Evolutionary conservation across 2,888 invertebrate genomes (phyloP).

Genomic region (Scaptomyza tumidula): DNA sequence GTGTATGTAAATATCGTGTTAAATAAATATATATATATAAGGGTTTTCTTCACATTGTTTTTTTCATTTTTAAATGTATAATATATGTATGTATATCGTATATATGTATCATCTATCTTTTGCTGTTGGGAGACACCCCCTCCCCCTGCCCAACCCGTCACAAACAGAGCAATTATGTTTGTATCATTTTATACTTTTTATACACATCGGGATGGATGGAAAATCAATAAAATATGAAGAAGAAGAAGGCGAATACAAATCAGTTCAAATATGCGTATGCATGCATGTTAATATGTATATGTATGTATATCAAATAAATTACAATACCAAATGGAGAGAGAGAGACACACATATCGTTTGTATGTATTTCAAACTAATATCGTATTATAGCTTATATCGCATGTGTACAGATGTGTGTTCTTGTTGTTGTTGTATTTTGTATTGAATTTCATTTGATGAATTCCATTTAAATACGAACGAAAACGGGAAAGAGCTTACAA

Average conservation of each 20-base stretch:
- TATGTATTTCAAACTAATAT: slow-evolving; percentile 17
- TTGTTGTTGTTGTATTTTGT: slow-evolving; percentile 17
- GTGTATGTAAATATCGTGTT: slow-evolving; percentile 22
- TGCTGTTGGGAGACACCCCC: not conserved
- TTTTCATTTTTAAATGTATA: not conserved
- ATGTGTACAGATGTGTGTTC: not conserved
- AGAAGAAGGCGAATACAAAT: slow-evolving; percentile 31
- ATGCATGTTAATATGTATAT: slow-evolving; percentile 28
- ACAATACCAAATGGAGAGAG: slow-evolving; percentile 49
- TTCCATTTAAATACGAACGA: slow-evolving; percentile 2
- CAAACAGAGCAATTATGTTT: slow-evolving; percentile 4
- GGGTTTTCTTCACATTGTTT: not conserved
- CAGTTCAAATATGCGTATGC: slow-evolving; percentile 37
- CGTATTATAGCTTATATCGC: slow-evolving; percentile 10
- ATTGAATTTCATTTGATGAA: slow-evolving; percentile 53
- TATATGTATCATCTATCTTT: slow-evolving; percentile 15
- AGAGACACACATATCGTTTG: slow-evolving; percentile 10
- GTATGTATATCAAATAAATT: slow-evolving; percentile 61
- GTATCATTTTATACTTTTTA: slow-evolving; percentile 26
- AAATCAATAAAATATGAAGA: slow-evolving; percentile 32
- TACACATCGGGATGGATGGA: slow-evolving; percentile 30
- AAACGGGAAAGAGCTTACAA: too few species aligned
- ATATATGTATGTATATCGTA: slow-evolving; percentile 8
- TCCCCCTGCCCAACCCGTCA: too few species aligned
- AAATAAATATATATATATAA: slow-evolving; percentile 27